phyloP scores from a whole-genome alignment of 2,888 invertebrate species.

The Macrophya annulata region DNA sequence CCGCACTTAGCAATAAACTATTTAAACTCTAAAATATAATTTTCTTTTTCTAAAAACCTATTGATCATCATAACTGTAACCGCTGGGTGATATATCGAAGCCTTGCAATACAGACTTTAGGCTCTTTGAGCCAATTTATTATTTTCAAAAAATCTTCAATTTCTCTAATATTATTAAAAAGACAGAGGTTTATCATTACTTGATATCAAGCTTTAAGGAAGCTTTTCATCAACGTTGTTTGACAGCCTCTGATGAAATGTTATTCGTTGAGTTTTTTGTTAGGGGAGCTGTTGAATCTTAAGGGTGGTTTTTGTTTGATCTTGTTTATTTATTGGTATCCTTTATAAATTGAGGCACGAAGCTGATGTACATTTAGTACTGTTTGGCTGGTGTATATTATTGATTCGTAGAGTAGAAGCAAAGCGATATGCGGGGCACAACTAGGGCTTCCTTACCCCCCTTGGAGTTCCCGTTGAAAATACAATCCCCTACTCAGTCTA shows the following conservation, averaged over 20 bases:
- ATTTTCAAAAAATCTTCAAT: neutral
- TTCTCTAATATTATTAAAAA: neutral
- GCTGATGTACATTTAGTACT: slow-evolving; percentile 37
- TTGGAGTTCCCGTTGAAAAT: slow-evolving; percentile 73
- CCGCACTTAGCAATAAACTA: slow-evolving; percentile 62
- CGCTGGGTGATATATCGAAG: neutral
- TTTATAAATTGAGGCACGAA: slow-evolving; percentile 15
- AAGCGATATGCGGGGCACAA: slow-evolving; percentile 68
- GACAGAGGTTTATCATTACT: neutral
- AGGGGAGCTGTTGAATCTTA: neutral
- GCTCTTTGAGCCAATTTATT: slow-evolving; percentile 2
- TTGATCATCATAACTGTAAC: neutral
- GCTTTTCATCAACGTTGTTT: neutral
- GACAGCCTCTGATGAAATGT: neutral
- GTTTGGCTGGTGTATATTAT: slow-evolving; percentile 67
- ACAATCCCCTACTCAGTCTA: slow-evolving; percentile 71
- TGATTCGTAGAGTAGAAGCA: slow-evolving; percentile 75
- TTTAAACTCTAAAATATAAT: slow-evolving; percentile 19
- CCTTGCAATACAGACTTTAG: neutral
- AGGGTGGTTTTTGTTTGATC: slow-evolving; percentile 14
- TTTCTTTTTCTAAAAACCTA: neutral
- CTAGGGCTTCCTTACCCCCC: slow-evolving; percentile 75
- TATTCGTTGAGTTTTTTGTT: neutral
- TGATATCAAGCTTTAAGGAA: neutral
- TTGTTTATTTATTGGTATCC: slow-evolving; percentile 25